Conservation (phyloP, 1,140 invertebrate genomes). For the Parapsyche elsis region DNA sequence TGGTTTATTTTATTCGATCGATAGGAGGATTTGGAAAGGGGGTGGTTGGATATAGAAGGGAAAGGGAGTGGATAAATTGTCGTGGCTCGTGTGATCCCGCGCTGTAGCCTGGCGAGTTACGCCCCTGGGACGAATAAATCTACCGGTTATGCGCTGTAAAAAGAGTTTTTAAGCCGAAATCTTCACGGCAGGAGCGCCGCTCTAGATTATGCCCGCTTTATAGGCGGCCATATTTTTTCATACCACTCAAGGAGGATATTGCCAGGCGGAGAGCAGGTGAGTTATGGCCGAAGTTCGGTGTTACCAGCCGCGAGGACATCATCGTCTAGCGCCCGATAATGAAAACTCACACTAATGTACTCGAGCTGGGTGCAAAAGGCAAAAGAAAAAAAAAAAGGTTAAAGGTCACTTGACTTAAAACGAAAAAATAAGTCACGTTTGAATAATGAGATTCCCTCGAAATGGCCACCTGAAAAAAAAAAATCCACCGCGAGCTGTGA, state of each 20-base stretch:
- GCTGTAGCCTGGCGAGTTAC: conserved; percentile 21
- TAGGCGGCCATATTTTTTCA: conserved; percentile 35
- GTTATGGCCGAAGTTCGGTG: conserved; percentile 13
- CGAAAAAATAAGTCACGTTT: no score
- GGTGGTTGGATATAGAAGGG: neutral
- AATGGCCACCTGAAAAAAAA: no score
- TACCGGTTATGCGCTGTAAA: conserved; percentile 40
- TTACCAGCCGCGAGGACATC: neutral
- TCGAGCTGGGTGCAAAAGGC: neutral
- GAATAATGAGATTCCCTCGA: no score
- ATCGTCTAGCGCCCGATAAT: neutral
- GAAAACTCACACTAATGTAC: neutral
- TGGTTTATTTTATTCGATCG: neutral
- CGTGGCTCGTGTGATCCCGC: neutral
- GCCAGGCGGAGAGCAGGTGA: conserved; percentile 18
- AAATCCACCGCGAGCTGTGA: no score
- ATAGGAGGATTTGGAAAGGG: neutral
- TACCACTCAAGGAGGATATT: conserved; percentile 22
- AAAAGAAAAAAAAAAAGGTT: no score
- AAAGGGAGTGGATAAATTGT: neutral
- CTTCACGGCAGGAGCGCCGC: conserved; percentile 22
- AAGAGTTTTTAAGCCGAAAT: conserved; percentile 39
- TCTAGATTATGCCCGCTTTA: conserved; percentile 28
- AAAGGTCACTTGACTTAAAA: no score
- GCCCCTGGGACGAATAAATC: conserved; percentile 40